Conservation (phyloP, 1,140 invertebrate species). For the Eurosta solidaginis region DNA sequence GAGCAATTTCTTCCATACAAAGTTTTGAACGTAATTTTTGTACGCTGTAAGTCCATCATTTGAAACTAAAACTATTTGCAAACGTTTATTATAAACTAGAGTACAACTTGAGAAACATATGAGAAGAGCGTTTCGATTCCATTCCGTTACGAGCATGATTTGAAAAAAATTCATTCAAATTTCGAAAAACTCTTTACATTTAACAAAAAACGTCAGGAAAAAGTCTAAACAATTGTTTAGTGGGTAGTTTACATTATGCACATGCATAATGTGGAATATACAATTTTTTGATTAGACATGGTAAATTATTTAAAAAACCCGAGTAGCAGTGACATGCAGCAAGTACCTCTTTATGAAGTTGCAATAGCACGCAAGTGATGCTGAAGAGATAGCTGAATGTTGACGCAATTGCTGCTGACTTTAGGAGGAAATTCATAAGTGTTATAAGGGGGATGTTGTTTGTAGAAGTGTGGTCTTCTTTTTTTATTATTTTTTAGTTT, state of each 20-base stretch:
- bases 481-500: not conserved
- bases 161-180: too few relatives aligned
- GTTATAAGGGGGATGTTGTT: not conserved
- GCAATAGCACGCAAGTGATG: not conserved
- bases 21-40: too few relatives aligned
- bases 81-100: too few relatives aligned
- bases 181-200: too few relatives aligned
- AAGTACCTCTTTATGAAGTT: slow-evolving; percentile 38
- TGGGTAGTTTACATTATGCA: not conserved
- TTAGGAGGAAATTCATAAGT: not conserved
- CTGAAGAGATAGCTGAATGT: not conserved
- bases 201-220: too few relatives aligned
- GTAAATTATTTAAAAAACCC: slow-evolving; percentile 58
- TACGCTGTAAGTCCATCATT: too few relatives aligned
- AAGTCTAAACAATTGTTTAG: too few relatives aligned
- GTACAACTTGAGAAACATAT: too few relatives aligned
- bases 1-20: too few relatives aligned
- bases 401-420: not conserved
- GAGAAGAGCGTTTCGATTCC: too few relatives aligned
- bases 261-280: slow-evolving; percentile 30
- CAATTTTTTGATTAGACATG: slow-evolving; percentile 59
- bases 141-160: too few relatives aligned
- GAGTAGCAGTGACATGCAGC: slow-evolving; percentile 42
- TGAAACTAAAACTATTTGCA: too few relatives aligned
- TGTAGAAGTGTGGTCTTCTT: not conserved